Evolutionary conservation across 2,797 vertebrate species (phyloP).

Genomic region (Pristis pectinata): DNA sequence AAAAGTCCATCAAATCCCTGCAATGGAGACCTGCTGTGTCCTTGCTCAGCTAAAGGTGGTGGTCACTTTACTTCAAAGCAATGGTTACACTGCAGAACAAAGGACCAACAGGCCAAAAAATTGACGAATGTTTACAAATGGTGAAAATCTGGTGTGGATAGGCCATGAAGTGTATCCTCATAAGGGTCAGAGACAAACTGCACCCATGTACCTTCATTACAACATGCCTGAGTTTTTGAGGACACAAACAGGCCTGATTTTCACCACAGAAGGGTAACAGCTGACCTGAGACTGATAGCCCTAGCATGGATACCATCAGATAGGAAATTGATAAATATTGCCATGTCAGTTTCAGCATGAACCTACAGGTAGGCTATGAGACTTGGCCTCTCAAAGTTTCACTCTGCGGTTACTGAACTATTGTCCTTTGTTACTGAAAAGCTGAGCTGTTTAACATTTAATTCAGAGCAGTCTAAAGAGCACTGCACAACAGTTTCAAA

Average conservation of each 20-base stretch:
- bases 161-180: not conserved
- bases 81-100: not conserved
- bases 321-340: not conserved
- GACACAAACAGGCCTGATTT: not conserved
- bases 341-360: not conserved
- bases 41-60: not conserved
- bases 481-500: slow-evolving; percentile 31
- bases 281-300: not conserved
- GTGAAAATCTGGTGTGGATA: not conserved
- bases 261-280: not conserved
- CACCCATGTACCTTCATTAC: slow-evolving; percentile 17
- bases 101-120: not conserved
- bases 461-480: not conserved
- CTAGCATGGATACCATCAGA: not conserved
- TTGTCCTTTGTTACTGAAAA: slow-evolving; percentile 27
- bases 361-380: slow-evolving; percentile 18
- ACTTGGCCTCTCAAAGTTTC: slow-evolving; percentile 24
- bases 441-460: slow-evolving; percentile 4
- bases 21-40: not conserved
- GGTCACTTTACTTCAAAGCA: not conserved
- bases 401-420: not conserved
- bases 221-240: slow-evolving; percentile 32
- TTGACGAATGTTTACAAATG: not conserved
- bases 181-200: not conserved
- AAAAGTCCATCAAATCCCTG: slow-evolving; percentile 28